Conservation (phyloP, 1,140 invertebrate genomes). For the Drosophila dunni region DNA sequence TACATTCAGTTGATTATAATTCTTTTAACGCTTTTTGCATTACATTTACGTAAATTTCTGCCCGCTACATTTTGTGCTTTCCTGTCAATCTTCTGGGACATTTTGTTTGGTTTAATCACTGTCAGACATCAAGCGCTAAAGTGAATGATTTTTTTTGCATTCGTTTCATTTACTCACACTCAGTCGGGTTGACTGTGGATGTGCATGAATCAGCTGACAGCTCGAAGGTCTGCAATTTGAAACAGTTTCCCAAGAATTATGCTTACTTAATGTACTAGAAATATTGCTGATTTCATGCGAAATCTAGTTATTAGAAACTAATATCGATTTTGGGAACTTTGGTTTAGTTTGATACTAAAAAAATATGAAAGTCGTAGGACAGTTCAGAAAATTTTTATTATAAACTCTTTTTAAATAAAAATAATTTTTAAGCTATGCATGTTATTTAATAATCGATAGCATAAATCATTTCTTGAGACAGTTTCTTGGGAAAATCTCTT, state of each 20-base stretch:
- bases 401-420: too few relatives aligned
- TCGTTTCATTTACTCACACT: constrained; percentile 14
- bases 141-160: constrained; percentile 56
- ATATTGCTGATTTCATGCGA: not conserved
- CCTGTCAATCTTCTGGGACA: constrained; percentile 54
- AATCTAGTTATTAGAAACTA: not conserved
- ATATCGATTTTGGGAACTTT: too few relatives aligned
- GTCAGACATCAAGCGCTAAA: constrained; percentile 46
- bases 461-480: constrained; percentile 41
- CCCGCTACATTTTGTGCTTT: constrained; percentile 31
- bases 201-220: constrained; percentile 38
- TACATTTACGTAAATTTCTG: constrained; percentile 44
- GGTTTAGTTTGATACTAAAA: too few relatives aligned
- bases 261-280: constrained; percentile 29
- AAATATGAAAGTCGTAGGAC: too few relatives aligned
- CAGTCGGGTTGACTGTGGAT: not conserved
- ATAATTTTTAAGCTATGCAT: not conserved
- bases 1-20: constrained; percentile 42
- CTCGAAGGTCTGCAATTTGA: constrained; percentile 38
- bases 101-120: constrained; percentile 61
- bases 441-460: not conserved
- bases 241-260: not conserved
- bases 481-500: constrained; percentile 9
- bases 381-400: too few relatives aligned
- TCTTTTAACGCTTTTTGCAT: constrained; percentile 37